Percentiles rank a stretch among this genome's conserved stretches.
Evolutionary conservation across 2,797 vertebrate species (phyloP).

Genomic region (Muraenolepis orangiensis): DNA sequence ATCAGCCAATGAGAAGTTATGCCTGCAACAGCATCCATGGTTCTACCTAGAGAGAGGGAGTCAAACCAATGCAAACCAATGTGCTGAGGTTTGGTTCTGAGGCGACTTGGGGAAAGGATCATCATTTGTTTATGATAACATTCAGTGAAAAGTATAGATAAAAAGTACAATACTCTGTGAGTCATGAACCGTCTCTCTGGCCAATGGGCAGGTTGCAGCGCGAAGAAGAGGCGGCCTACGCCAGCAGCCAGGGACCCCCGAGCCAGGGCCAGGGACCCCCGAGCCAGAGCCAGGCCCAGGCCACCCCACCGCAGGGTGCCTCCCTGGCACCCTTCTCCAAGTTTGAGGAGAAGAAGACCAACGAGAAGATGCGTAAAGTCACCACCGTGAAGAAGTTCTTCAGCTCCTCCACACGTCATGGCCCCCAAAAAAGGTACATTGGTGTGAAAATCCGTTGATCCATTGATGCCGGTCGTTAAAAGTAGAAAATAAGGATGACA

Average conservation of each 20-base stretch:
- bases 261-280: constrained; percentile 59
- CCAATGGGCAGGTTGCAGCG: constrained; percentile 81
- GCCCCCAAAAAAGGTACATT: constrained; percentile 87
- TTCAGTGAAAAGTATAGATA: neutral
- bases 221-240: constrained; percentile 95
- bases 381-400: constrained; percentile 99
- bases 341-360: constrained; percentile 98
- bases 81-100: too few species aligned
- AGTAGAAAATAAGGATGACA: too few species aligned
- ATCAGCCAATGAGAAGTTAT: too few species aligned
- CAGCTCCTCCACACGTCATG: constrained; percentile 89
- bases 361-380: constrained; percentile 93
- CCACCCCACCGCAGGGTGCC: constrained; percentile 67
- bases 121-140: neutral
- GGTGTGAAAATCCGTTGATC: too few species aligned
- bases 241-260: constrained; percentile 82
- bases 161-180: neutral
- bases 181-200: neutral
- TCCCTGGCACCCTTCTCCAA: constrained; percentile 89
- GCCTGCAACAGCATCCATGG: too few species aligned
- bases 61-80: too few species aligned
- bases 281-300: constrained; percentile 28
- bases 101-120: too few species aligned
- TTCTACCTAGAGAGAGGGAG: too few species aligned
- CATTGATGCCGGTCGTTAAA: neutral